Evolutionary conservation across 2,888 invertebrate genomes (phyloP).

Genomic region (Branchellion lobata): DNA sequence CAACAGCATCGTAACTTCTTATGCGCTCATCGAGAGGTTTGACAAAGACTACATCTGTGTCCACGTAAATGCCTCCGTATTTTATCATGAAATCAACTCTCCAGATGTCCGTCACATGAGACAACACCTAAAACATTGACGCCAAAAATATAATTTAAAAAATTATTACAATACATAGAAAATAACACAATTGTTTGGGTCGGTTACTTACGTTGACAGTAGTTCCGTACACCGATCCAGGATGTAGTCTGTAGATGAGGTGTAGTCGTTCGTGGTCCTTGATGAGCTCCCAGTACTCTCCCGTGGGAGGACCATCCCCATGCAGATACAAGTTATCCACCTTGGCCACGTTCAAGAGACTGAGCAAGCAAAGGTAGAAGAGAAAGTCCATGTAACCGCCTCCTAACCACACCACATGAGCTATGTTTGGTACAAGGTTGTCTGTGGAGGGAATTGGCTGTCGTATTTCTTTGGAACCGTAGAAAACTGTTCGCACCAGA

Average conservation of each 20-base stretch:
- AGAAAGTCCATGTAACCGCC: conserved; percentile 56
- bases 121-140: conserved; percentile 49
- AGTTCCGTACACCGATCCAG: conserved; percentile 52
- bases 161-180: background rate
- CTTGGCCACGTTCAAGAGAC: conserved; percentile 55
- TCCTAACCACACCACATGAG: conserved; percentile 59
- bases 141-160: background rate
- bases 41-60: conserved; percentile 59
- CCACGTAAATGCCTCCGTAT: conserved; percentile 60
- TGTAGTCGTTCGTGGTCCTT: conserved; percentile 52
- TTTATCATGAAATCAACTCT: conserved; percentile 58
- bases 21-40: conserved; percentile 51
- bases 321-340: conserved; percentile 57
- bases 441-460: conserved; percentile 47
- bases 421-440: conserved; percentile 57
- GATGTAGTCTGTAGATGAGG: conserved; percentile 50
- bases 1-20: conserved; percentile 55
- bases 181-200: no score
- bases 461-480: conserved; percentile 52
- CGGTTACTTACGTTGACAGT: conserved; percentile 52
- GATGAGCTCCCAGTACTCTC: conserved; percentile 55
- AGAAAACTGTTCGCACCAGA: conserved; percentile 53
- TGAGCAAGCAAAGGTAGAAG: conserved; percentile 58
- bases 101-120: conserved; percentile 59
- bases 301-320: conserved; percentile 55